phyloP scores from a whole-genome alignment of 2,888 invertebrate species.

The Byasa hedistus region DNA sequence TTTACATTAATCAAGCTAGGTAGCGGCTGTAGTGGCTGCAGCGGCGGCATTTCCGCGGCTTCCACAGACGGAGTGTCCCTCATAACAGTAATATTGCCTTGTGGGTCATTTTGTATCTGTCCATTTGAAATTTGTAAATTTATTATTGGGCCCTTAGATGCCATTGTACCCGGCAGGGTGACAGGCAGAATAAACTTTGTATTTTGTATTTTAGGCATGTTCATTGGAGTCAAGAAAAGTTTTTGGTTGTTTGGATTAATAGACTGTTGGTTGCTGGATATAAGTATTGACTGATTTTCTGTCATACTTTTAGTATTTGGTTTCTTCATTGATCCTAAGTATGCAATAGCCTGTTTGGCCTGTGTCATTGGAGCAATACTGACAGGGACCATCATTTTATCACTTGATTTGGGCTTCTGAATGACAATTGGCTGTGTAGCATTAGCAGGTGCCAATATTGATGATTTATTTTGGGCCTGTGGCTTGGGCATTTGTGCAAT shows the following conservation, averaged over 20 bases:
- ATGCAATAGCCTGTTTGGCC: conserved; percentile 75
- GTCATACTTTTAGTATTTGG: conserved; percentile 56
- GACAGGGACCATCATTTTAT: conserved; percentile 76
- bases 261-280: conserved; percentile 69
- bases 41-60: conserved; percentile 64
- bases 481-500: conserved; percentile 62
- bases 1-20: conserved; percentile 56
- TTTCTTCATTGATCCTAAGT: conserved; percentile 79
- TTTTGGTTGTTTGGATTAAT: conserved; percentile 74
- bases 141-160: conserved; percentile 80
- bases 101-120: conserved; percentile 80
- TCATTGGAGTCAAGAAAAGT: conserved; percentile 79
- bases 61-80: conserved; percentile 64
- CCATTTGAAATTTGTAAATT: conserved; percentile 85
- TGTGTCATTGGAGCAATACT: conserved; percentile 63
- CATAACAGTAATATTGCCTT: conserved; percentile 82
- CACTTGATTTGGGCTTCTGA: conserved; percentile 74
- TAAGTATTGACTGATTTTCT: conserved; percentile 71
- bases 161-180: conserved; percentile 76
- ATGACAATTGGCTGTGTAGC: conserved; percentile 77
- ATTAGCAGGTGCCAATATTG: conserved; percentile 66
- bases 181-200: conserved; percentile 78
- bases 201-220: conserved; percentile 79
- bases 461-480: conserved; percentile 58
- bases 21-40: conserved; percentile 70